A percentile compares a stretch with the other conserved stretches of the same genome.
Evolutionary conservation across 2,888 invertebrate genomes (phyloP).

Genomic region (Parthenolecanium corni): DNA sequence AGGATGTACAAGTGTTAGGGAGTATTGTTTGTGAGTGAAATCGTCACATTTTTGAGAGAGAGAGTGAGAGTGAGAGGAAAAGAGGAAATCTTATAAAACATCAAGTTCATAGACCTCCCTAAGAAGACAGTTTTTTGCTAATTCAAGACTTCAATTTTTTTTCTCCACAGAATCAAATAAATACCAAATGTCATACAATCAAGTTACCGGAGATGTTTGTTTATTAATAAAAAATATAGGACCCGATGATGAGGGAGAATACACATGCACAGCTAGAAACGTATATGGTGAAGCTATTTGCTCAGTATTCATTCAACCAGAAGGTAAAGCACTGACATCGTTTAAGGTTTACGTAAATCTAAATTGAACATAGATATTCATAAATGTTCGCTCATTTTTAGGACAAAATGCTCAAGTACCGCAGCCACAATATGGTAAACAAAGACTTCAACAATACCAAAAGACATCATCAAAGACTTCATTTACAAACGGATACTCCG

Average conservation of each 20-base stretch:
- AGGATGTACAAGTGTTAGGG: too few relatives aligned
- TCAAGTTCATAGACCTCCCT: too few relatives aligned
- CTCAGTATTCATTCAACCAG: constrained; percentile 86
- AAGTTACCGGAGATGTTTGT: constrained; percentile 77
- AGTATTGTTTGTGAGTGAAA: too few relatives aligned
- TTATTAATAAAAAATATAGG: constrained; percentile 88
- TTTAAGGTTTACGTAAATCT: too few relatives aligned
- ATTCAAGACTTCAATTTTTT: too few relatives aligned
- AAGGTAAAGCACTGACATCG: constrained; percentile 47
- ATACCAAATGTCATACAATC: constrained; percentile 81
- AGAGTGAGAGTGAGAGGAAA: too few relatives aligned
- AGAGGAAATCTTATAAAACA: too few relatives aligned
- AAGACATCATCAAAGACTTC: constrained; percentile 49
- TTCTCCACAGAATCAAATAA: constrained; percentile 59
- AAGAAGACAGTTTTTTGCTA: too few relatives aligned
- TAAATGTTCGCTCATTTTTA: not conserved
- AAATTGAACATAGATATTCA: too few relatives aligned
- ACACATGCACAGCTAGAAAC: constrained; percentile 87
- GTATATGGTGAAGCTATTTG: constrained; percentile 94
- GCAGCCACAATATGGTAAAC: constrained; percentile 49
- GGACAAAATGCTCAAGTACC: constrained; percentile 37
- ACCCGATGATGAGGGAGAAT: constrained; percentile 92
- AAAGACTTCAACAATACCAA: constrained; percentile 45
- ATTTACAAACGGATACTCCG: constrained; percentile 59
- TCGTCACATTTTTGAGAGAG: too few relatives aligned